These are phyloP conservation scores for Gadus chalcogrammus DNA, from an alignment of 2,113 vertebrate genomes.

Conservation along the genomic window DNA sequence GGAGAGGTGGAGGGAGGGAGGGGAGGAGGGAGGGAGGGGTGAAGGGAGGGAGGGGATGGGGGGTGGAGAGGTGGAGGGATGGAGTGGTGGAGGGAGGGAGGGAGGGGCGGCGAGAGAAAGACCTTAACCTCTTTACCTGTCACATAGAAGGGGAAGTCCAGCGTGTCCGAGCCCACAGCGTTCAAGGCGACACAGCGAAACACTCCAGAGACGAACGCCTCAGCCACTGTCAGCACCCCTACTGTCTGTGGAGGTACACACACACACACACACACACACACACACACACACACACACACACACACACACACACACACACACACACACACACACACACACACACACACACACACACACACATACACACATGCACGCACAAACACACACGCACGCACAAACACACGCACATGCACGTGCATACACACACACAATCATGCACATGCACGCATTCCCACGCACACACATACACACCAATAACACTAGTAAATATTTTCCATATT, in stretches of 20 bases:
- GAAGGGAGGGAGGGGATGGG: too few relatives aligned
- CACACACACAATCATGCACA: background rate
- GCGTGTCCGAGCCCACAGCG: slow-evolving; percentile 79
- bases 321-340: background rate
- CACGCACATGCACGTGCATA: too few relatives aligned
- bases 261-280: slow-evolving; percentile 15
- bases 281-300: background rate
- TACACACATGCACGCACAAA: too few relatives aligned
- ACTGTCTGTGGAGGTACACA: slow-evolving; percentile 78
- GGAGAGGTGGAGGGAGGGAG: too few relatives aligned
- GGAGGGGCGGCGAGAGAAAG: too few relatives aligned
- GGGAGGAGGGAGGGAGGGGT: too few relatives aligned
- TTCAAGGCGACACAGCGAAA: slow-evolving; percentile 89
- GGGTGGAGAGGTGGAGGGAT: too few relatives aligned
- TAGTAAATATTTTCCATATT: slow-evolving; percentile 40
- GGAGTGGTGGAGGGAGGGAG: too few relatives aligned
- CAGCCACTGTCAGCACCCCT: slow-evolving; percentile 83
- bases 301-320: slow-evolving; percentile 27
- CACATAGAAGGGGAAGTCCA: slow-evolving; percentile 84
- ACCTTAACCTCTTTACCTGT: slow-evolving; percentile 78
- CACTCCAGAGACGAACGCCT: slow-evolving; percentile 83
- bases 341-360: too few relatives aligned
- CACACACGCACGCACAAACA: too few relatives aligned
- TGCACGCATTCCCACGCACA: background rate
- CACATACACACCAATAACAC: slow-evolving; percentile 31